A percentile compares a stretch with the other conserved stretches of the same genome.
These are phyloP conservation scores for Cotesia typhae DNA, from an alignment of 1,140 invertebrate genomes.

Conservation along the genomic window DNA sequence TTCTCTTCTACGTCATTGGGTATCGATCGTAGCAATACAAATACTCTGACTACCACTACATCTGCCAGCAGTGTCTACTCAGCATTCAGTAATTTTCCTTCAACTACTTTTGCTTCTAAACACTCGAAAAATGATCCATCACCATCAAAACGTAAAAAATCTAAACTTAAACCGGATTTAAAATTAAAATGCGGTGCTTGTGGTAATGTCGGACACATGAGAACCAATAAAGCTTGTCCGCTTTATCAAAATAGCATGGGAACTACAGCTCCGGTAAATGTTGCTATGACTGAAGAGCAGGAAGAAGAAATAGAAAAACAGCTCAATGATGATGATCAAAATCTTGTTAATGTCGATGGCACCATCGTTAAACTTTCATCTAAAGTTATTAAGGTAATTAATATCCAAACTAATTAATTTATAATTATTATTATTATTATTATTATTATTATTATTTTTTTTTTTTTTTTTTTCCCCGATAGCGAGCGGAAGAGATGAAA, in stretches of 20 bases:
- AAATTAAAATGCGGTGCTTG: slow-evolving; percentile 97
- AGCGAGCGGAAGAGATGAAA: slow-evolving; percentile 85
- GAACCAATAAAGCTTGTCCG: slow-evolving; percentile 97
- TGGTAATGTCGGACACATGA: slow-evolving; percentile 85
- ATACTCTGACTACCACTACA: slow-evolving; percentile 46
- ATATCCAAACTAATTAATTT: slow-evolving; percentile 7
- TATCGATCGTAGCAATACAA: slow-evolving; percentile 53
- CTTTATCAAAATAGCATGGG: slow-evolving; percentile 79
- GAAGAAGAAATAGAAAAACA: slow-evolving; percentile 84
- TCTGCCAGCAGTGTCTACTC: slow-evolving; percentile 50
- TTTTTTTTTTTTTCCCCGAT: slow-evolving; percentile 27
- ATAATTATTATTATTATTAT: no score
- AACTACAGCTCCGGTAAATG: slow-evolving; percentile 73
- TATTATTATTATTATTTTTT: no score
- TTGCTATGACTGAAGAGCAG: slow-evolving; percentile 81
- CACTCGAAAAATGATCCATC: slow-evolving; percentile 66
- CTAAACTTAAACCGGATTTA: slow-evolving; percentile 88
- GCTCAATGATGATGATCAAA: slow-evolving; percentile 80
- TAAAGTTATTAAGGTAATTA: slow-evolving; percentile 78
- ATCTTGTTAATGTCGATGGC: slow-evolving; percentile 91
- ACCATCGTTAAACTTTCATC: slow-evolving; percentile 86
- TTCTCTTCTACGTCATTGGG: slow-evolving; percentile 35
- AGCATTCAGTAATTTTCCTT: slow-evolving; percentile 51
- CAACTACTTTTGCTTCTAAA: slow-evolving; percentile 51
- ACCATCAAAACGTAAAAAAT: slow-evolving; percentile 76